Percentiles rank a stretch among this genome's conserved stretches.
phyloP scores from a whole-genome alignment of 2,113 vertebrate species.

The Columba livia region DNA sequence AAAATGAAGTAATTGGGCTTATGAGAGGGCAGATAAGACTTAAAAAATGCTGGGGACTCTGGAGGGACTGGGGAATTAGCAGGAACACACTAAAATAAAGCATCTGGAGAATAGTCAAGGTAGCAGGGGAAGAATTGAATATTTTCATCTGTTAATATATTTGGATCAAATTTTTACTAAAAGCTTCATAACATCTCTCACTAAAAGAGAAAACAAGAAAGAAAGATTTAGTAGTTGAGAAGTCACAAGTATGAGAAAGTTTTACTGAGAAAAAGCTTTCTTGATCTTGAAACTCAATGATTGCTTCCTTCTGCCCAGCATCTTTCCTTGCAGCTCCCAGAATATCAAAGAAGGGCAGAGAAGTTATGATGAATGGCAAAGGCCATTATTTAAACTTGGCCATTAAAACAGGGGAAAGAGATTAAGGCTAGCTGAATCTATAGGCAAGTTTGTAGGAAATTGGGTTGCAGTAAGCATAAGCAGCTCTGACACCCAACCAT shows the following conservation, averaged over 20 bases:
- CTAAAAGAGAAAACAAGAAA: neutral
- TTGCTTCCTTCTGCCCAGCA: neutral
- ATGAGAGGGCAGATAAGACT: neutral
- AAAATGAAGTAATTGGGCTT: neutral
- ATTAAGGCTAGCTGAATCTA: neutral
- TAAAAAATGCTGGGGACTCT: neutral
- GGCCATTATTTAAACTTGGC: neutral
- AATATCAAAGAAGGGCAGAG: neutral
- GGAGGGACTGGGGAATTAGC: neutral
- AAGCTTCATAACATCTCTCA: neutral
- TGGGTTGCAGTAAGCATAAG: neutral
- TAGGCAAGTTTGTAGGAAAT: neutral
- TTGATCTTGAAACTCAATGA: neutral
- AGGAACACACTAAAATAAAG: neutral
- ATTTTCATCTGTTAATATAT: neutral
- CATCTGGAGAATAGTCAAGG: neutral
- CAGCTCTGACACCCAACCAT: neutral
- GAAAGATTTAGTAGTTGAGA: neutral
- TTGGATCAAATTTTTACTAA: neutral
- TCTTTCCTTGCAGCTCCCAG: neutral
- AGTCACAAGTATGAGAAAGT: neutral
- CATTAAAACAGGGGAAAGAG: neutral
- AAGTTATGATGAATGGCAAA: neutral
- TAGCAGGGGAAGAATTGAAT: neutral
- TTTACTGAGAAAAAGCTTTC: neutral